Evolutionary conservation across 2,888 invertebrate genomes (phyloP).

Genomic region (Sclerodermus sp.): DNA sequence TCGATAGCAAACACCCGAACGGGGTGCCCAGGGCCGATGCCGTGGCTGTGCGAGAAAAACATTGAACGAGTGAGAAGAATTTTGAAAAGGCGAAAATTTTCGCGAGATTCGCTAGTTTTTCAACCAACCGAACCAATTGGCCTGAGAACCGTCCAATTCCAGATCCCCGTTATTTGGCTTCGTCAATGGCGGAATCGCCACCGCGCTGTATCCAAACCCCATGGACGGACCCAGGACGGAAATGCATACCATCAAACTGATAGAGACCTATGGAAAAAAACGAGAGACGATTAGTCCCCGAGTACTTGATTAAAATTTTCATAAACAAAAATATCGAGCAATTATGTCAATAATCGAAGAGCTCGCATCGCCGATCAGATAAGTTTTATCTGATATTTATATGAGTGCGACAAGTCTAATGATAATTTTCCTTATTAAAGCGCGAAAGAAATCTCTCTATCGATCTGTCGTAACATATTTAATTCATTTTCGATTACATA

Average conservation of each 20-base stretch:
- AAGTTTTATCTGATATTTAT: too few relatives aligned
- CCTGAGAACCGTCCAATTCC: constrained; percentile 52
- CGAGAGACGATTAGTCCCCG: neutral
- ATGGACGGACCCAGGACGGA: constrained; percentile 62
- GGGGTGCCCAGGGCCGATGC: constrained; percentile 62
- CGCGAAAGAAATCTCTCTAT: too few relatives aligned
- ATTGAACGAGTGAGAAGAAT: too few relatives aligned
- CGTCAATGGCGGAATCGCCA: constrained; percentile 58
- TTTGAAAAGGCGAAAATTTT: too few relatives aligned
- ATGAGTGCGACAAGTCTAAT: too few relatives aligned
- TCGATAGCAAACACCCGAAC: constrained; percentile 61
- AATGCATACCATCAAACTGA: constrained; percentile 60
- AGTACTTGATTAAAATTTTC: too few relatives aligned
- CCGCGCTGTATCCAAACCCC: constrained; percentile 64
- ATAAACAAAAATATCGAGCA: too few relatives aligned
- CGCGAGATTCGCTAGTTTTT: neutral
- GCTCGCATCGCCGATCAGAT: too few relatives aligned
- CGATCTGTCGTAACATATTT: too few relatives aligned
- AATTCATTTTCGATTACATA: too few relatives aligned
- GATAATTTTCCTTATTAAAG: too few relatives aligned
- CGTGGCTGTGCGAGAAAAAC: constrained; percentile 61
- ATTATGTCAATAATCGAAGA: too few relatives aligned
- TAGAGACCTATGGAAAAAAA: constrained; percentile 50
- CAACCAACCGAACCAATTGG: constrained; percentile 64
- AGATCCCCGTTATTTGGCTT: constrained; percentile 40